A percentile compares a stretch with the other conserved stretches of the same genome.
Conservation (phyloP, 2,888 invertebrate species). For the Noctua janthe region DNA sequence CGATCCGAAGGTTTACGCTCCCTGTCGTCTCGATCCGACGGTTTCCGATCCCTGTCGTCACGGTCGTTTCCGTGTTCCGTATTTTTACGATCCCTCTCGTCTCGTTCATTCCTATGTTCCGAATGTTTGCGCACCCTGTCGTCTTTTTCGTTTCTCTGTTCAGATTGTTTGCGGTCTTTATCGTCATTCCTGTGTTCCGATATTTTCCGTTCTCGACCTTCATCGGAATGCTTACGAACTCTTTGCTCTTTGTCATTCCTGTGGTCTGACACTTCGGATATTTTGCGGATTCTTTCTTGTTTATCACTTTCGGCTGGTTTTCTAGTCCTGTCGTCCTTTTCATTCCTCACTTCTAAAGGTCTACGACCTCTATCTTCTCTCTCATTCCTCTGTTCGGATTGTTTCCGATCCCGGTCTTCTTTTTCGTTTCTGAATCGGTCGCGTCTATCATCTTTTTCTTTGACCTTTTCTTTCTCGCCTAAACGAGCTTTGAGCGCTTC, state of each 20-base stretch:
- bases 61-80: conserved; percentile 26
- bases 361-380: conserved; percentile 50
- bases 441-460: conserved; percentile 56
- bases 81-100: conserved; percentile 41
- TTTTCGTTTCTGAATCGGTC: conserved; percentile 45
- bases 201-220: conserved; percentile 48
- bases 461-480: conserved; percentile 61
- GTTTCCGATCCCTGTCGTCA: conserved; percentile 24
- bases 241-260: conserved; percentile 38
- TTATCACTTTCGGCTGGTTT: conserved; percentile 55
- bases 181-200: conserved; percentile 39
- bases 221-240: conserved; percentile 43
- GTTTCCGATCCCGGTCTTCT: conserved; percentile 43
- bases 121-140: conserved; percentile 48
- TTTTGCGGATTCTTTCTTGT: conserved; percentile 56
- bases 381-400: conserved; percentile 44
- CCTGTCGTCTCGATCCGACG: conserved; percentile 22
- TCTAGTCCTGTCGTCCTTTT: conserved; percentile 43
- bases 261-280: conserved; percentile 42
- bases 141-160: conserved; percentile 42
- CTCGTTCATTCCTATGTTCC: conserved; percentile 38
- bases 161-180: conserved; percentile 43
- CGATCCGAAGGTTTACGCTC: not conserved
- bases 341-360: conserved; percentile 47
- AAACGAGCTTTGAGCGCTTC: conserved; percentile 70